These are phyloP conservation scores for Ditylenchus weischeri DNA, from an alignment of 2,888 invertebrate genomes.

Conservation along the genomic window DNA sequence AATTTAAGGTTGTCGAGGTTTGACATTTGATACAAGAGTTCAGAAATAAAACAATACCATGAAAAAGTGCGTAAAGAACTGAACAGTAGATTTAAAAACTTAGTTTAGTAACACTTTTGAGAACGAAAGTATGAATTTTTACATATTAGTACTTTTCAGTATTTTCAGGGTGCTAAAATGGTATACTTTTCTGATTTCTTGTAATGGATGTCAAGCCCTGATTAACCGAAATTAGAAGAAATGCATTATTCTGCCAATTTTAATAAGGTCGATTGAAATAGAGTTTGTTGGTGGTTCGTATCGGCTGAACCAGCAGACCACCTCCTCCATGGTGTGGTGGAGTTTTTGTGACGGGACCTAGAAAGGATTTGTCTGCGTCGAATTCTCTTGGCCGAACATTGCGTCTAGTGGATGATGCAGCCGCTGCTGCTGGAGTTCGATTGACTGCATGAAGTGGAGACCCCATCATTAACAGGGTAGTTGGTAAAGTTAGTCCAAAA, in stretches of 20 bases:
- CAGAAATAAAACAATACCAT: too few relatives aligned
- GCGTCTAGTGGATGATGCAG: neutral
- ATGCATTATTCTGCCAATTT: neutral
- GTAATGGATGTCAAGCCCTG: too few relatives aligned
- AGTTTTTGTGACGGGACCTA: conserved; percentile 1
- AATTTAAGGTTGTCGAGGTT: too few relatives aligned
- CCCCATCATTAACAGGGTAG: neutral
- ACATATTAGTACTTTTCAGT: too few relatives aligned
- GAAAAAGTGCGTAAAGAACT: too few relatives aligned
- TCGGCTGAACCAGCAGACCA: neutral
- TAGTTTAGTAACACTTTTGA: too few relatives aligned
- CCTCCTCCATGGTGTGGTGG: neutral
- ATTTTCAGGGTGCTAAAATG: too few relatives aligned
- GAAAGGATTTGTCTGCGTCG: conserved; percentile 2
- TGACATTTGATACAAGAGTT: too few relatives aligned
- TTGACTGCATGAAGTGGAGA: neutral
- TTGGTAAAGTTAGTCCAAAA: conserved; percentile 6
- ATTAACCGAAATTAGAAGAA: too few relatives aligned
- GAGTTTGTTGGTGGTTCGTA: neutral
- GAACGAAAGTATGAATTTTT: too few relatives aligned
- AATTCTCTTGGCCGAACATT: conserved; percentile 1
- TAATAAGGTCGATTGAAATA: conserved; percentile 3
- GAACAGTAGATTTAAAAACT: too few relatives aligned
- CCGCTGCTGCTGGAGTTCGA: neutral
- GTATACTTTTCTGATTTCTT: too few relatives aligned